Base-by-base conservation (phyloP, 53 echinoderm and acorn worm species). In the Antedon mediterranea region DNA sequence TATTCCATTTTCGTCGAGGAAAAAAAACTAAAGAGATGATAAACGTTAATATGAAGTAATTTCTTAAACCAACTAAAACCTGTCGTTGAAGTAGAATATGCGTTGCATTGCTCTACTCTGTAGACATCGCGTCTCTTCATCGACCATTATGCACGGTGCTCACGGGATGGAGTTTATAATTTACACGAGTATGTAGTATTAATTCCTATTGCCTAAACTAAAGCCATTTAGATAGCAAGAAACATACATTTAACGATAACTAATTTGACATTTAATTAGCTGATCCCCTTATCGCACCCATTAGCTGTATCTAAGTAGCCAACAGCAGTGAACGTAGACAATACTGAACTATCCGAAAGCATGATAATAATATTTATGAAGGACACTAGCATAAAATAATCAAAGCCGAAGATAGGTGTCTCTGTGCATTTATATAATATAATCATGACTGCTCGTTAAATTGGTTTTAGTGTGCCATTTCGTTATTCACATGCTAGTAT, bases 241-340 rank as follows among this genome's bases (percentile, higher is more conserved):
- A 57, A 57, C 57, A 26, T 57, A 57, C 57, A 57, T 57, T 57
- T 57, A 57, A 57, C 57, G 57, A 57, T 57, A 57, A 57, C 57
- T 57, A 57, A 57, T 57, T 57, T 57, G 57, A 57, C 57, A 57
- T 57, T 57, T 57, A 57, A 57, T 57, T 57, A 57, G 57, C 57
- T 57, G 57, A 18, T 57, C 57, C 57, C 57, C 57, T 57, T 57
- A 57, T 57, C 57, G 57, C 57, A 57, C 57, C 57, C 57, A 57
- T 57, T 57, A 57, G 57, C 57, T 23, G 57, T 3, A 57, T 57
- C 57, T 57, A 57, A 57, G 57, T 57, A 57, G 57, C 57, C 23
- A 37, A 57, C 57, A 57, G 57, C 20, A 57, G 7, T 26, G 57
- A 18, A 23, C 57, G 57, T 57, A 57, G 57, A 57, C 57, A 57